Percentiles rank a stretch among this genome's conserved stretches.
Evolutionary conservation across 2,797 vertebrate species (phyloP).

Genomic region (Sarcoramphus papa): DNA sequence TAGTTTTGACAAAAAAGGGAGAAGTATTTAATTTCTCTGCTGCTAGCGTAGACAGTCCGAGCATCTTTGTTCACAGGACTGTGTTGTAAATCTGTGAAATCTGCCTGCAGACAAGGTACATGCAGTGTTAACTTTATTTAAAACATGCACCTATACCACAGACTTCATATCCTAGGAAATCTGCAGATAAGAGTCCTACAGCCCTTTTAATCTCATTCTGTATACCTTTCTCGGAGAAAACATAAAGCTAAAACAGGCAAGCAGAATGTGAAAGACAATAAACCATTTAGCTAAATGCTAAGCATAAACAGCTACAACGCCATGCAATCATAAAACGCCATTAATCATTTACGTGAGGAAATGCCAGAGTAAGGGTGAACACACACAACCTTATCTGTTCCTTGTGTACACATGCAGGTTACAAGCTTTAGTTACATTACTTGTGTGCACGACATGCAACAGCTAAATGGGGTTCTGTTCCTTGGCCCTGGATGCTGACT

Average conservation of each 20-base stretch:
- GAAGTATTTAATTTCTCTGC: not conserved
- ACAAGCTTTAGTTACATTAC: not conserved
- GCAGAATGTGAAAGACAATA: not conserved
- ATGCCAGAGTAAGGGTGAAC: not conserved
- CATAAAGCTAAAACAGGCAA: not conserved
- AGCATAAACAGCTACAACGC: not conserved
- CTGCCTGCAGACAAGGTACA: not conserved
- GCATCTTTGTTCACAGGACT: not conserved
- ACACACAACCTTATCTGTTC: not conserved
- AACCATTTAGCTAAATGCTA: not conserved
- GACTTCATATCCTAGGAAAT: not conserved
- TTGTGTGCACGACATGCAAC: not conserved
- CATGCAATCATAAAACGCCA: not conserved
- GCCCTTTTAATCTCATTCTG: not conserved
- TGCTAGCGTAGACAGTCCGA: fast-evolving
- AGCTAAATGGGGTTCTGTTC: not conserved
- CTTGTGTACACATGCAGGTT: not conserved
- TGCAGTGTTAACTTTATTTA: not conserved
- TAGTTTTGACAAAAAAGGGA: not conserved
- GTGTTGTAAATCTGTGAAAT: no score
- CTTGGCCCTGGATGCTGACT: not conserved
- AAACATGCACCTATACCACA: not conserved
- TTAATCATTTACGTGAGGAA: conserved; percentile 3
- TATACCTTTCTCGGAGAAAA: not conserved
- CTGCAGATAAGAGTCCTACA: not conserved